A percentile compares a stretch with the other conserved stretches of the same genome.
These are phyloP conservation scores for Otocyon megalotis DNA, from an alignment of 2,113 vertebrate genomes.

Conservation along the genomic window DNA sequence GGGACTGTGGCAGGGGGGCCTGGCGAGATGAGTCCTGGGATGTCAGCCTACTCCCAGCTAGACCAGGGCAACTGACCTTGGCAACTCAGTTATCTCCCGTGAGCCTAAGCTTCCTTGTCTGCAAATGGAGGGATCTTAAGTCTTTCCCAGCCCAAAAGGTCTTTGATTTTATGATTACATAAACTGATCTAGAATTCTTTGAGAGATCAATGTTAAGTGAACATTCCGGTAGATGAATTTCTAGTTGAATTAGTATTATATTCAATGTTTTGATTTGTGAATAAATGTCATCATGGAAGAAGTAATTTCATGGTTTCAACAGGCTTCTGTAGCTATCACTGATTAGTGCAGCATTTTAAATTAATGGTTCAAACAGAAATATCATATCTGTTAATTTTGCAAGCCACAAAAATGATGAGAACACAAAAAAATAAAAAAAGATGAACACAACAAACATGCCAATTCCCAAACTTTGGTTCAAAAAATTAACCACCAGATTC, in stretches of 20 bases:
- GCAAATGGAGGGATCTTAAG: neutral
- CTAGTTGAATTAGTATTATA: neutral
- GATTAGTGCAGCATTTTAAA: constrained; percentile 47
- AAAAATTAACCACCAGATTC: neutral
- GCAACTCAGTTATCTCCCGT: neutral
- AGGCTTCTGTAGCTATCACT: neutral
- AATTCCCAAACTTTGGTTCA: neutral
- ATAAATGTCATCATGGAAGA: neutral
- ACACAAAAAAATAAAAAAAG: neutral
- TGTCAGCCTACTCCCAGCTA: neutral
- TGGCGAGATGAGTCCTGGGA: neutral
- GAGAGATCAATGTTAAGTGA: neutral
- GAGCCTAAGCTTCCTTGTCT: neutral
- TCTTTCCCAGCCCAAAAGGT: neutral
- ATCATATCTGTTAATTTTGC: neutral
- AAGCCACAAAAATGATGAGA: neutral
- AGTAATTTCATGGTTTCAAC: constrained; percentile 8
- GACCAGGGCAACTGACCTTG: neutral
- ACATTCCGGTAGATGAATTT: neutral
- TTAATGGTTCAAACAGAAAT: constrained; percentile 56
- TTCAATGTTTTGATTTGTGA: constrained; percentile 2
- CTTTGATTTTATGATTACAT: neutral
- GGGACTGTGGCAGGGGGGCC: neutral
- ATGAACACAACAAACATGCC: neutral
- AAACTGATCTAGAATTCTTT: constrained; percentile 46